Conservation (phyloP, 2,888 invertebrate genomes). For the Stegana nigrithorax region DNA sequence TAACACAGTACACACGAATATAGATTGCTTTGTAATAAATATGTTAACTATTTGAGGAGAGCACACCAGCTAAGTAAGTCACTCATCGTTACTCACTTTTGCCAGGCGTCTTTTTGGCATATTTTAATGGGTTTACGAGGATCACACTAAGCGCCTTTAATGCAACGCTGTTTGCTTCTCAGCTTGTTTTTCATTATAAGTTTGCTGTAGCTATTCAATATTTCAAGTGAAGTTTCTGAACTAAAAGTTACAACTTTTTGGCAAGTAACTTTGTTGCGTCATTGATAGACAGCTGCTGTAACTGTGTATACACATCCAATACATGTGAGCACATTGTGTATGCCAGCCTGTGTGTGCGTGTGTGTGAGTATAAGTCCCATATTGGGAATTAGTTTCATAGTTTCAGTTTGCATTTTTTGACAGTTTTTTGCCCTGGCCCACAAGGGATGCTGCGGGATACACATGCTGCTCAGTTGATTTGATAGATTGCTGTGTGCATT, state of each 20-base stretch:
- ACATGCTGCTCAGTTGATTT: conserved; percentile 25
- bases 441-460: neutral
- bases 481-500: conserved; percentile 47
- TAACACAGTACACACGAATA: no score
- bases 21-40: no score
- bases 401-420: conserved; percentile 18
- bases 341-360: neutral
- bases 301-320: no score
- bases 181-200: neutral
- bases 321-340: no score
- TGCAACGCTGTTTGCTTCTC: neutral
- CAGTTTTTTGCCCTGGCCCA: conserved; percentile 4
- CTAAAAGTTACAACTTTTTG: conserved; percentile 17
- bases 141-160: no score
- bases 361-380: neutral
- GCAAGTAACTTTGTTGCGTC: conserved; percentile 7
- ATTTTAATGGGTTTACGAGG: no score
- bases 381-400: conserved; percentile 21
- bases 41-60: neutral
- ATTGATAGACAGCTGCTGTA: conserved; percentile 9
- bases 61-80: no score
- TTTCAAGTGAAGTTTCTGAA: conserved; percentile 18
- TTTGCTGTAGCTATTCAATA: conserved; percentile 5
- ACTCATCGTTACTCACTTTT: conserved; percentile 12
- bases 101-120: no score